These are phyloP conservation scores for Epinotia nisella DNA, from an alignment of 2,888 invertebrate genomes.

Conservation along the genomic window DNA sequence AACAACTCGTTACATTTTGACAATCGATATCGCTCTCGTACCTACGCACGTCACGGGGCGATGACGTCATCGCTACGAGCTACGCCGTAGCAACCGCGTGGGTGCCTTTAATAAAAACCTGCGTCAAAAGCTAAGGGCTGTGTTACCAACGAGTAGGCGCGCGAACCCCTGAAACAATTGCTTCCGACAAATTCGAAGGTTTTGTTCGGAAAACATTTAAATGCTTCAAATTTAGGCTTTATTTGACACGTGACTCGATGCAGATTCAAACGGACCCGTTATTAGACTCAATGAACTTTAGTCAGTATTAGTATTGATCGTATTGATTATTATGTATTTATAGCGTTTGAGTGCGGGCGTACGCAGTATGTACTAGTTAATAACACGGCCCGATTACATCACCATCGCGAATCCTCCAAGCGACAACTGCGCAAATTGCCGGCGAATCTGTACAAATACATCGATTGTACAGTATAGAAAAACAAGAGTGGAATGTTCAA, in stretches of 20 bases:
- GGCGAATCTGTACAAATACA: constrained; percentile 75
- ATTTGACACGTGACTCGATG: not conserved
- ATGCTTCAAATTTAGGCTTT: not conserved
- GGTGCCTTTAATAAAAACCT: constrained; percentile 52
- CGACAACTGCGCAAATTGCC: constrained; percentile 74
- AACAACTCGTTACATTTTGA: constrained; percentile 46
- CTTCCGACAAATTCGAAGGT: constrained; percentile 47
- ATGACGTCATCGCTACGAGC: constrained; percentile 70
- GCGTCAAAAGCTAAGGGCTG: constrained; percentile 55
- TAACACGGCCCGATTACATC: constrained; percentile 63
- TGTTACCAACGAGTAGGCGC: constrained; percentile 51
- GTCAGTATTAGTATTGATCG: no score
- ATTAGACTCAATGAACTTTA: constrained; percentile 11
- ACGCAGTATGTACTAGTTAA: constrained; percentile 39
- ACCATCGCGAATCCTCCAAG: constrained; percentile 56
- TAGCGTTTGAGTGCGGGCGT: constrained; percentile 25
- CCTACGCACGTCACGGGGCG: constrained; percentile 51
- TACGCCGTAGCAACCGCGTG: constrained; percentile 58
- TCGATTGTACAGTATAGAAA: constrained; percentile 63
- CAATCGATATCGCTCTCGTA: constrained; percentile 55
- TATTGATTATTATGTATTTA: constrained; percentile 24
- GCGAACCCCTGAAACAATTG: constrained; percentile 53
- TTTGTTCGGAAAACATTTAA: constrained; percentile 11
- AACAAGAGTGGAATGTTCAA: constrained; percentile 68
- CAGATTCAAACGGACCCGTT: not conserved